Evolutionary conservation across 2,888 invertebrate species (phyloP).

Genomic region (Schrankia costaestrigalis): DNA sequence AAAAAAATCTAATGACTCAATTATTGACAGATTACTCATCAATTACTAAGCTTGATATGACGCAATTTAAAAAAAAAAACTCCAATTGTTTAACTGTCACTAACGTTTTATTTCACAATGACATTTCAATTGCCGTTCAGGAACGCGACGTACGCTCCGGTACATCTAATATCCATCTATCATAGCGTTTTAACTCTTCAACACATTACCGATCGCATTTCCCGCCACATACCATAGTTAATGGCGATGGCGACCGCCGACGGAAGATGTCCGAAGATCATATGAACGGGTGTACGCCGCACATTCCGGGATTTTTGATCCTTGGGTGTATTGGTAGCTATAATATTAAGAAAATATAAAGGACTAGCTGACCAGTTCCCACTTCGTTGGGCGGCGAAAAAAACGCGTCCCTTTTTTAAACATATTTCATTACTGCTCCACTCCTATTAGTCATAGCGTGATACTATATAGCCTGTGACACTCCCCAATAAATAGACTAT

Average conservation of each 20-base stretch:
- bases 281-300: conserved; percentile 22
- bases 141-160: conserved; percentile 3
- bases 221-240: conserved; percentile 51
- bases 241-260: conserved; percentile 43
- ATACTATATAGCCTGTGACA: too few species aligned
- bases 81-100: too few species aligned
- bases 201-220: conserved; percentile 49
- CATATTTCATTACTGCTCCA: too few species aligned
- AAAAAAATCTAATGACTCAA: too few species aligned
- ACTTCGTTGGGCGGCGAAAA: neutral
- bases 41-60: too few species aligned
- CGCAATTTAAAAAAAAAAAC: too few species aligned
- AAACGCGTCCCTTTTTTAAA: too few species aligned
- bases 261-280: conserved; percentile 40
- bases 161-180: conserved; percentile 31
- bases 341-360: conserved; percentile 4
- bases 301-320: conserved; percentile 17
- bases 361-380: neutral
- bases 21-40: too few species aligned
- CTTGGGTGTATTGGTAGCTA: neutral
- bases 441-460: too few species aligned
- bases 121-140: neutral
- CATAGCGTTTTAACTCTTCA: conserved; percentile 44
- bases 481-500: too few species aligned
- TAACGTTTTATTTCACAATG: neutral